These are phyloP conservation scores for Microplitis manilae DNA, from an alignment of 2,888 invertebrate species.

Conservation along the genomic window DNA sequence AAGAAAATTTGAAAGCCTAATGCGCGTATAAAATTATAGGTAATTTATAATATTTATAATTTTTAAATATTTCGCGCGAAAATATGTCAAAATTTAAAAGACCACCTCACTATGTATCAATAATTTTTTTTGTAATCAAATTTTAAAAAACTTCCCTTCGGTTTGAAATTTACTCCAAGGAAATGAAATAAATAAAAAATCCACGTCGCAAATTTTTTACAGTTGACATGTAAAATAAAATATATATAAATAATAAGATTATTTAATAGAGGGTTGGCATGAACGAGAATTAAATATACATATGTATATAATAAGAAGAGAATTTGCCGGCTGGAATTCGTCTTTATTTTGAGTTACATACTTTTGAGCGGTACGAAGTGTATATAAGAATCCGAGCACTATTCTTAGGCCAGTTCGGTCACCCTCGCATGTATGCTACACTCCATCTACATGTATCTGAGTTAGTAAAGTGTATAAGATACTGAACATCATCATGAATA, in stretches of 20 bases:
- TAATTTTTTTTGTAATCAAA: too few species aligned
- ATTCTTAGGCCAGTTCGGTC: conserved; percentile 50
- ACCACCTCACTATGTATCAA: too few species aligned
- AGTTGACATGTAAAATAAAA: not conserved
- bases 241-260: not conserved
- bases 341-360: conserved; percentile 49
- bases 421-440: conserved; percentile 45
- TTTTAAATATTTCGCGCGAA: too few species aligned
- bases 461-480: conserved; percentile 31
- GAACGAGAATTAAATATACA: not conserved
- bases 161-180: too few species aligned
- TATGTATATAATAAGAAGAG: conserved; percentile 37
- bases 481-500: conserved; percentile 26
- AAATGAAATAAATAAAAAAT: too few species aligned
- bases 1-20: too few species aligned
- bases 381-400: conserved; percentile 42
- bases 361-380: not conserved
- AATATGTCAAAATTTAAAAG: too few species aligned
- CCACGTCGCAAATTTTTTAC: too few species aligned
- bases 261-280: not conserved
- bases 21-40: too few species aligned
- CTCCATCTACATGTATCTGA: not conserved
- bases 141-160: too few species aligned
- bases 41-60: too few species aligned
- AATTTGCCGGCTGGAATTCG: conserved; percentile 48